Evolutionary conservation across 2,888 invertebrate genomes (phyloP).

Genomic region (Thereva unica): DNA sequence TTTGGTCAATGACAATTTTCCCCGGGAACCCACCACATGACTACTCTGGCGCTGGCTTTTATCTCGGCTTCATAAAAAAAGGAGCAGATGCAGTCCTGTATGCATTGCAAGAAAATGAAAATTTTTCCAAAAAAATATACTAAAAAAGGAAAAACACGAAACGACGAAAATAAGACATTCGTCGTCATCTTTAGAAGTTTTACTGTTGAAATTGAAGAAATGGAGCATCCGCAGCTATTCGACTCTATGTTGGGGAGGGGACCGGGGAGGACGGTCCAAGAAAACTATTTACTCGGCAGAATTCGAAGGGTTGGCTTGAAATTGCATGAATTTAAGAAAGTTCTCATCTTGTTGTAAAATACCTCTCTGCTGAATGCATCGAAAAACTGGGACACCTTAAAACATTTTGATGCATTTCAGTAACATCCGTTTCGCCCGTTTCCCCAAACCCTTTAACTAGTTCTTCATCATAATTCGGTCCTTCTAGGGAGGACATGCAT

Average conservation of each 20-base stretch:
- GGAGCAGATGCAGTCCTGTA: not conserved
- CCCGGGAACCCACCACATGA: not conserved
- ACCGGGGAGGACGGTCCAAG: not conserved
- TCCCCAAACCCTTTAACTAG: not conserved
- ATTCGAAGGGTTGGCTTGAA: too few species aligned
- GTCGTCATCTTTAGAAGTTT: not conserved
- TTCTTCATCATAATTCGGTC: too few species aligned
- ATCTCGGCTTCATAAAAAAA: constrained; percentile 15
- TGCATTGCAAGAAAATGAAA: constrained; percentile 10
- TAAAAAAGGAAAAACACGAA: constrained; percentile 6
- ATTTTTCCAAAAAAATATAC: constrained; percentile 10
- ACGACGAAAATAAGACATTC: not conserved
- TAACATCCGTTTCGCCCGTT: constrained; percentile 19
- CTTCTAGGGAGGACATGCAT: too few species aligned
- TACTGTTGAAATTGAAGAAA: not conserved
- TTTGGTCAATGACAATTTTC: constrained; percentile 34
- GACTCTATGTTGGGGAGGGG: not conserved
- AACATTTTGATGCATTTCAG: constrained; percentile 26
- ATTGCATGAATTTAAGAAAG: too few species aligned
- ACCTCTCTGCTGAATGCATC: constrained; percentile 1
- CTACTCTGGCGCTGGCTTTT: not conserved
- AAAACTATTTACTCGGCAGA: too few species aligned
- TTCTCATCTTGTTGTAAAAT: too few species aligned
- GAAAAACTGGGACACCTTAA: constrained; percentile 26
- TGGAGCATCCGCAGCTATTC: constrained; percentile 1